phyloP scores from a whole-genome alignment of 1,140 invertebrate genomes.

The Platyura marginata region DNA sequence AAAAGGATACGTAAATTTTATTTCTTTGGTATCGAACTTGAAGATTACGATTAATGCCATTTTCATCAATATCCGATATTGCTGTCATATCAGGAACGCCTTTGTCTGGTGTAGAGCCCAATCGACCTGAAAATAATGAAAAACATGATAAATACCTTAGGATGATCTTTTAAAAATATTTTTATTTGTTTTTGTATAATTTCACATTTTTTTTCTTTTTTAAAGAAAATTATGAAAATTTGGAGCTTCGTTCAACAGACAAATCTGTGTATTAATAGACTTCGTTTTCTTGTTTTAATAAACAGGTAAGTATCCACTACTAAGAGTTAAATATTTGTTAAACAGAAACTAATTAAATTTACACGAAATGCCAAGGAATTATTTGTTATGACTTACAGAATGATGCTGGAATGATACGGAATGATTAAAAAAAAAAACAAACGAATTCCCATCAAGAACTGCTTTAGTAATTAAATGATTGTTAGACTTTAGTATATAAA shows the following conservation, averaged over 20 bases:
- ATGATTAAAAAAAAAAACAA: too few relatives aligned
- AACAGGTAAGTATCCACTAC: too few relatives aligned
- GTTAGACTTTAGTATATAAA: too few relatives aligned
- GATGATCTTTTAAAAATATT: background rate
- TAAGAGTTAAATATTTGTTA: too few relatives aligned
- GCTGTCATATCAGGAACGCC: slow-evolving; percentile 83
- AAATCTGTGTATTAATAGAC: too few relatives aligned
- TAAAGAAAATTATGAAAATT: background rate
- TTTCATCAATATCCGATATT: slow-evolving; percentile 82
- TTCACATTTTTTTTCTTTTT: background rate
- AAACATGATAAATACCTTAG: background rate
- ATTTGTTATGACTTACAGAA: too few relatives aligned
- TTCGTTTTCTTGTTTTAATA: too few relatives aligned
- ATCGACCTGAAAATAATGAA: slow-evolving; percentile 5
- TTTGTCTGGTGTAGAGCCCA: slow-evolving; percentile 3
- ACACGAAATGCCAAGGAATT: too few relatives aligned
- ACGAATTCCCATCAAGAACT: too few relatives aligned
- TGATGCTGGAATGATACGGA: too few relatives aligned
- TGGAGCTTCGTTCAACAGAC: background rate
- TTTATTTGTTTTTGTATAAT: background rate
- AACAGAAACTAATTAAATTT: too few relatives aligned
- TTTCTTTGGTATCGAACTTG: slow-evolving; percentile 65
- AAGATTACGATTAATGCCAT: slow-evolving; percentile 79
- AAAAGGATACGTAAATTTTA: slow-evolving; percentile 87
- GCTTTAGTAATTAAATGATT: too few relatives aligned